Conservation (phyloP, 2,797 vertebrate genomes). For the Etheostoma nigrum region DNA sequence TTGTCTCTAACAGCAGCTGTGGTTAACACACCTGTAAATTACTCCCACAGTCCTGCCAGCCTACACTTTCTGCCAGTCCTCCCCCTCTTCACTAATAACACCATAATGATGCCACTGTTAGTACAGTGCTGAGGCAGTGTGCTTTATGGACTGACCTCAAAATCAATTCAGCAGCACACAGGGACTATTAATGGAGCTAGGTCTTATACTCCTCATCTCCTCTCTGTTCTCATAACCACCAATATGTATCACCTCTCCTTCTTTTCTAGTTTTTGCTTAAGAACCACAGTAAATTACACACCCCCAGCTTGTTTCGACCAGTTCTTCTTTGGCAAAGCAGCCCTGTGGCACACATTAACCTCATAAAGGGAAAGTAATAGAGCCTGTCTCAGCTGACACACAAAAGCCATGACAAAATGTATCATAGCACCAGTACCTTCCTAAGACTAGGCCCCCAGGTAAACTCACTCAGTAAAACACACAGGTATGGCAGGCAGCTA, state of each 20-base stretch:
- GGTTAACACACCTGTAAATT: constrained; percentile 73
- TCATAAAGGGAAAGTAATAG: constrained; percentile 65
- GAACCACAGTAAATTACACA: constrained; percentile 59
- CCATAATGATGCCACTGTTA: constrained; percentile 77
- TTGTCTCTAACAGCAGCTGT: constrained; percentile 40
- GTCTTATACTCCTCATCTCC: constrained; percentile 35
- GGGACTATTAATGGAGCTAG: constrained; percentile 69
- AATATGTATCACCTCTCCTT: constrained; percentile 42
- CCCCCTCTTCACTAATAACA: constrained; percentile 67
- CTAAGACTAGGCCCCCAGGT: constrained; percentile 35
- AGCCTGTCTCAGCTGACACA: constrained; percentile 52
- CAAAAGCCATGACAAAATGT: constrained; percentile 50
- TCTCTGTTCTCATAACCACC: constrained; percentile 21
- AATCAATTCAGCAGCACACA: constrained; percentile 75
- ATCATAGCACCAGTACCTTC: constrained; percentile 18
- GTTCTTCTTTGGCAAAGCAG: constrained; percentile 38
- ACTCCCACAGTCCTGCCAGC: constrained; percentile 41
- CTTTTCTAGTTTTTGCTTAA: constrained; percentile 40
- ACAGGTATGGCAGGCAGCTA: constrained; percentile 6
- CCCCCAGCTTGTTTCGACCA: constrained; percentile 26
- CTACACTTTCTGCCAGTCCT: constrained; percentile 27
- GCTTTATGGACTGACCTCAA: constrained; percentile 77
- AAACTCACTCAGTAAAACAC: constrained; percentile 42
- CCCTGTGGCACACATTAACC: constrained; percentile 64
- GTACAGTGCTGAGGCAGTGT: constrained; percentile 61